These are phyloP conservation scores for Poecilia picta DNA, from an alignment of 2,797 vertebrate species.

Conservation along the genomic window DNA sequence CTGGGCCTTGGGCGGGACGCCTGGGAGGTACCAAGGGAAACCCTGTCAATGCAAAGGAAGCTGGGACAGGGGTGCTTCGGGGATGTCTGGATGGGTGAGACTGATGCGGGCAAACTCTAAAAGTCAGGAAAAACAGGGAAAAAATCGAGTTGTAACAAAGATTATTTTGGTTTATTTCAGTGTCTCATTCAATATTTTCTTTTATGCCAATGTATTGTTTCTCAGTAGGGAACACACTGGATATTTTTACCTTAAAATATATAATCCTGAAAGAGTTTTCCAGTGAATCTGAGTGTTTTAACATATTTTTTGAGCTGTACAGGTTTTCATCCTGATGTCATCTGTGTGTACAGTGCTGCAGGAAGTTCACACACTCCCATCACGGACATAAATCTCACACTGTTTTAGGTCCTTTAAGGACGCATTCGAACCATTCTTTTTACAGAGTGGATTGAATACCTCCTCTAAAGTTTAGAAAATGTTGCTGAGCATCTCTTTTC, in stretches of 20 bases:
- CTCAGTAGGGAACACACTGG: background rate
- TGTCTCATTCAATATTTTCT: slow-evolving; percentile 6
- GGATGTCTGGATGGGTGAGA: slow-evolving; percentile 97
- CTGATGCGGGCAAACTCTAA: slow-evolving; percentile 26
- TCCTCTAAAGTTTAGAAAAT: background rate
- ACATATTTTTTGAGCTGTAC: slow-evolving; percentile 37
- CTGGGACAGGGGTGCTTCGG: slow-evolving; percentile 97
- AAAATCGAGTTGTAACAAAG: slow-evolving; percentile 18
- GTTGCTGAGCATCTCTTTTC: background rate
- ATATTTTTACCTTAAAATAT: slow-evolving; percentile 22
- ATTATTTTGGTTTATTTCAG: slow-evolving; percentile 7
- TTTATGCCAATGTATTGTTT: slow-evolving; percentile 18
- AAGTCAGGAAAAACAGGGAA: slow-evolving; percentile 28
- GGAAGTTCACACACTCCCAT: background rate
- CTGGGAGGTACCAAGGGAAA: slow-evolving; percentile 91
- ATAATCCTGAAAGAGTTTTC: slow-evolving; percentile 1
- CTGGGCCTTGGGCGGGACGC: slow-evolving; percentile 93
- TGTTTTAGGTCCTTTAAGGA: background rate
- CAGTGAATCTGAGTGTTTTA: slow-evolving; percentile 27
- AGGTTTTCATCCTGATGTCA: slow-evolving; percentile 40
- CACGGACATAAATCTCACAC: background rate
- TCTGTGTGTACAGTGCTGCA: slow-evolving; percentile 14
- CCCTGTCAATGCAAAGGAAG: slow-evolving; percentile 84
- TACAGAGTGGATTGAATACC: background rate
- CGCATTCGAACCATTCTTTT: background rate